These are phyloP conservation scores for Heliornis fulica DNA, from an alignment of 2,113 vertebrate species.

Conservation along the genomic window DNA sequence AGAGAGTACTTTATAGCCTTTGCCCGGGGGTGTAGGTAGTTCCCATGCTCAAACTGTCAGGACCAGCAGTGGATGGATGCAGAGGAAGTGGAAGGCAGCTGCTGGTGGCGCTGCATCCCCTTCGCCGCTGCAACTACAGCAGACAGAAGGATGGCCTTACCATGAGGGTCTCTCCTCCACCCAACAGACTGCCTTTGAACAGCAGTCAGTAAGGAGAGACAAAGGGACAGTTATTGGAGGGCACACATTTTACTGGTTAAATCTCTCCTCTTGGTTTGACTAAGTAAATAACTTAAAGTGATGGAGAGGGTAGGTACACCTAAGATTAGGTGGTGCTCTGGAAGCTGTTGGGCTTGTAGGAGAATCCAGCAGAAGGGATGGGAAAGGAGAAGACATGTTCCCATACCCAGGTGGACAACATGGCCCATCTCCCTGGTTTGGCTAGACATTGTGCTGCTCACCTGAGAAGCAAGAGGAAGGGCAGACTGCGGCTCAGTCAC, in stretches of 20 bases:
- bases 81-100: neutral
- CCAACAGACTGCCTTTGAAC: slow-evolving; percentile 22
- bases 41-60: neutral
- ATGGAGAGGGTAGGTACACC: neutral
- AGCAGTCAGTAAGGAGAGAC: neutral
- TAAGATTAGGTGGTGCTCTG: neutral
- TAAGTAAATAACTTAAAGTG: neutral
- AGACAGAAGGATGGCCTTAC: neutral
- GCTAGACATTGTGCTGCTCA: neutral
- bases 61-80: neutral
- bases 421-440: neutral
- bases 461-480: neutral
- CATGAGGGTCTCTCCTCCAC: slow-evolving; percentile 7
- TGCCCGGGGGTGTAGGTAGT: neutral
- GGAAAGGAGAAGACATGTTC: neutral
- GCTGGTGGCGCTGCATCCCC: neutral
- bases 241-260: neutral
- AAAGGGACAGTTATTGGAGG: too few relatives aligned
- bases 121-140: neutral
- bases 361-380: neutral
- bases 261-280: neutral
- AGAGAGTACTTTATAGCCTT: neutral
- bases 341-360: neutral
- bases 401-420: accelerated
- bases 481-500: neutral